A percentile compares a stretch with the other conserved stretches of the same genome.
Conservation (phyloP, 2,888 invertebrate species). For the Noctua janthina region DNA sequence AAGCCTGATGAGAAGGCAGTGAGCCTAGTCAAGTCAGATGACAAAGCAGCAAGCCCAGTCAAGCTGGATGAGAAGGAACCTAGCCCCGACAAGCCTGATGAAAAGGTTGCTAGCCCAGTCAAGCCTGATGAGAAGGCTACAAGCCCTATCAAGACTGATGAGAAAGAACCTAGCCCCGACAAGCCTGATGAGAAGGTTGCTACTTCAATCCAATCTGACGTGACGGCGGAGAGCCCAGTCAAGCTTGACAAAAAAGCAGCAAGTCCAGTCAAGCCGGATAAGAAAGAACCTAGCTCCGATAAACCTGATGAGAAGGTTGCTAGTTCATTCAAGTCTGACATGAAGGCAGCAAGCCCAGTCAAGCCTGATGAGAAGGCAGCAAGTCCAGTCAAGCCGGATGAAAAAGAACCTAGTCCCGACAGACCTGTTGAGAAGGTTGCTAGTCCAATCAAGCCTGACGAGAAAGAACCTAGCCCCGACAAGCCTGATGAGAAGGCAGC, state of each 20-base stretch:
- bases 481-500: background rate
- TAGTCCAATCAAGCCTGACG: background rate
- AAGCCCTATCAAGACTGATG: background rate
- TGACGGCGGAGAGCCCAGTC: accelerated
- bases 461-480: background rate
- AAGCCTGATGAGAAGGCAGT: no score
- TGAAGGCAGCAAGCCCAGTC: background rate
- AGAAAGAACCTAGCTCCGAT: no score
- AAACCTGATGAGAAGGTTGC: background rate
- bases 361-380: background rate
- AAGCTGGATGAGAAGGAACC: background rate
- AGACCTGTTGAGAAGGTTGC: background rate
- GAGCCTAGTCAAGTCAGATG: background rate
- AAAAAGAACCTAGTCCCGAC: background rate
- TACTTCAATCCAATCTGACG: no score
- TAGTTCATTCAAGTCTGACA: background rate
- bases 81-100: background rate
- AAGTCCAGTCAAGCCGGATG: background rate
- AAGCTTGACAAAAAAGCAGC: background rate
- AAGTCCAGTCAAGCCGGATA: background rate
- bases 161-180: no score
- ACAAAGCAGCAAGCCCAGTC: background rate
- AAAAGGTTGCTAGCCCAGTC: background rate
- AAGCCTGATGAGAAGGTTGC: background rate
- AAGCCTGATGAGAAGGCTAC: background rate